Base-by-base conservation (phyloP, 2,797 vertebrate genomes). In the Cryptoprocta ferox region DNA sequence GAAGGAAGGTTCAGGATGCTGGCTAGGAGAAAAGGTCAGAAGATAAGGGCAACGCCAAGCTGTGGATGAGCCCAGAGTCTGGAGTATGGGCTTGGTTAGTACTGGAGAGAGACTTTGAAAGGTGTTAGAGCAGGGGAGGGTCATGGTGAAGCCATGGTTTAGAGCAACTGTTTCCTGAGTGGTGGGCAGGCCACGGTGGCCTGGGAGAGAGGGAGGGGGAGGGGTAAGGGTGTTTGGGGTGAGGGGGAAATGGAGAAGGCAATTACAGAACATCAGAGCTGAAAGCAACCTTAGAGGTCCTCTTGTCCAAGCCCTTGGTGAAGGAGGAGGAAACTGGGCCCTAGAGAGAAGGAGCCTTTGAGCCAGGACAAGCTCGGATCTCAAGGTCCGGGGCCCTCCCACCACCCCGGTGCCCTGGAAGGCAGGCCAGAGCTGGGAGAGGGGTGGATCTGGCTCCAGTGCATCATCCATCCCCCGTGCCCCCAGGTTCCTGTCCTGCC, bases 401-500 rank as follows among this genome's bases (percentile, higher is more conserved):
- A 12, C 11, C 3, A 18, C 3, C 28, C 5, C 15, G 15, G 45
- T 7, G 8, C 8, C 76, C 13, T 8, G 59, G 26, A 59, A 75
- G 48, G 28, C 32, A 42, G 26, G 35, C n/a, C 15, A 10, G 53
- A 50, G 28, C 39, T 45, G 45, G 56, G 28, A 50, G 1, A 5
- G 14, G 85, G 42, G 19, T 2, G n/a, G 45, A 5, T 14, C 48
- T 37, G 18, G 0, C 28, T 0, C 3, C 5, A 11, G 63, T 3
- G 42, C 6, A 4, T 4, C 18, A 6, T 6, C 32, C 11, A 19
- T 6, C 3, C 4, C 26, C 0, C 13, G 0, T 8, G 9, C 50
- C 0, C 8, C 39, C 88, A 98, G 98, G 88, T 98, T 97, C 79
- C 82, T 98, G 88, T 98, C 98, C 4, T 98, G 97, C 73, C 98